phyloP scores from a whole-genome alignment of 2,888 invertebrate genomes.

The Conistra vaccinii region DNA sequence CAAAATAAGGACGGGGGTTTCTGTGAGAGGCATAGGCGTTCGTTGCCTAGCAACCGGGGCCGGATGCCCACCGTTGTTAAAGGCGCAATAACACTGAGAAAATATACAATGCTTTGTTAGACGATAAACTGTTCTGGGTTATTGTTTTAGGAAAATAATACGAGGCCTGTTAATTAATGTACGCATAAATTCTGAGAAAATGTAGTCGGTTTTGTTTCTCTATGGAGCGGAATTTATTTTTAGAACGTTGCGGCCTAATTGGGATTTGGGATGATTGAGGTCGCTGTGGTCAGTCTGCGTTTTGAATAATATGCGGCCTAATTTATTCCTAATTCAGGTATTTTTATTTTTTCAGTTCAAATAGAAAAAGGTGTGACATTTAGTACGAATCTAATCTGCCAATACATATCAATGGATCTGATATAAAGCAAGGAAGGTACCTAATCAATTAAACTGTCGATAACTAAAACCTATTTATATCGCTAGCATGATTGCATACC shows the following conservation, averaged over 20 bases:
- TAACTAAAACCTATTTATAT: conserved; percentile 41
- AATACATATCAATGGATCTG: conserved; percentile 12
- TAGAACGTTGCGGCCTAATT: conserved; percentile 3
- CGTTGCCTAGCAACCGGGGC: conserved; percentile 80
- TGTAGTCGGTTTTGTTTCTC: conserved; percentile 4
- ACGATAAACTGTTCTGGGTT: conserved; percentile 51
- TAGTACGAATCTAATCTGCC: conserved; percentile 23
- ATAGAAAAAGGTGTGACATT: conserved; percentile 9
- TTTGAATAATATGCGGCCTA: conserved; percentile 21
- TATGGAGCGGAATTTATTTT: conserved; percentile 21
- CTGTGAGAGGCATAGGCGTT: conserved; percentile 69
- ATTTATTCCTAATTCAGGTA: conserved; percentile 19
- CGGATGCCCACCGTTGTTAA: conserved; percentile 62
- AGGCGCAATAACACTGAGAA: conserved; percentile 57
- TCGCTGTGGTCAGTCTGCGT: not conserved
- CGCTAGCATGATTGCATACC: conserved; percentile 31
- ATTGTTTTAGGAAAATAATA: conserved; percentile 54
- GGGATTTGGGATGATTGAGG: conserved; percentile 25
- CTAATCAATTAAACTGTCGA: conserved; percentile 34
- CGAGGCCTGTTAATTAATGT: conserved; percentile 40
- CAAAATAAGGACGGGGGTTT: conserved; percentile 76
- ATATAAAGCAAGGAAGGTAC: conserved; percentile 22
- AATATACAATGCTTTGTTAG: conserved; percentile 55
- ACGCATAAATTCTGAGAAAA: conserved; percentile 44
- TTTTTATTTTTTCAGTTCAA: not conserved